Evolutionary conservation across 2,113 vertebrate species (phyloP).

Genomic region (Tonatia bakeri): DNA sequence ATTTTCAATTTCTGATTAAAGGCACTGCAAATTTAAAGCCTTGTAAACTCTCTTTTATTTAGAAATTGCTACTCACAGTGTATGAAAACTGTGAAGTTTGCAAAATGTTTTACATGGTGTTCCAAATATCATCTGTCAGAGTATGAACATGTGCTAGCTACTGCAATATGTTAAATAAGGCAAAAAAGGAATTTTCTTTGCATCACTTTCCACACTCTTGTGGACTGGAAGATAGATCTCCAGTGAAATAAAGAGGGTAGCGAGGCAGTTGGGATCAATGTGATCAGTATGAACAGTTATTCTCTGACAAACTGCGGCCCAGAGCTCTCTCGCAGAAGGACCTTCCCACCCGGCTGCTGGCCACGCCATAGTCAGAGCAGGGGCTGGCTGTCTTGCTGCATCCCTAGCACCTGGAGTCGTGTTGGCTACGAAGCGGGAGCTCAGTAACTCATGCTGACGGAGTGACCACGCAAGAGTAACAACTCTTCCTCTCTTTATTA

Average conservation of each 20-base stretch:
- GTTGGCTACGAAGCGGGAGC: not conserved
- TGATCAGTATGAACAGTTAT: not conserved
- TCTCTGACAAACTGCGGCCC: not conserved
- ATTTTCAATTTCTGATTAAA: constrained; percentile 72
- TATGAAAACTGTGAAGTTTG: constrained; percentile 83
- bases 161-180: constrained; percentile 81
- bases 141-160: constrained; percentile 82
- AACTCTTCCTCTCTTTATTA: not conserved
- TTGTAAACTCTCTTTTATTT: constrained; percentile 82
- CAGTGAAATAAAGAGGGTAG: not conserved
- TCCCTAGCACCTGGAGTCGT: not conserved
- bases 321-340: not conserved
- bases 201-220: constrained; percentile 37
- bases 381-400: not conserved
- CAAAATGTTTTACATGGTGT: constrained; percentile 85
- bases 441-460: not conserved
- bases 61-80: constrained; percentile 80
- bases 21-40: constrained; percentile 76
- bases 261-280: not conserved
- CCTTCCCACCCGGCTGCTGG: not conserved
- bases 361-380: not conserved
- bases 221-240: not conserved
- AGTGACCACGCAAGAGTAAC: not conserved
- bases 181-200: constrained; percentile 72
- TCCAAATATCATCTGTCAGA: constrained; percentile 86